Evolutionary conservation across 2,797 vertebrate species (phyloP).

Genomic region (Coregonus sp.): DNA sequence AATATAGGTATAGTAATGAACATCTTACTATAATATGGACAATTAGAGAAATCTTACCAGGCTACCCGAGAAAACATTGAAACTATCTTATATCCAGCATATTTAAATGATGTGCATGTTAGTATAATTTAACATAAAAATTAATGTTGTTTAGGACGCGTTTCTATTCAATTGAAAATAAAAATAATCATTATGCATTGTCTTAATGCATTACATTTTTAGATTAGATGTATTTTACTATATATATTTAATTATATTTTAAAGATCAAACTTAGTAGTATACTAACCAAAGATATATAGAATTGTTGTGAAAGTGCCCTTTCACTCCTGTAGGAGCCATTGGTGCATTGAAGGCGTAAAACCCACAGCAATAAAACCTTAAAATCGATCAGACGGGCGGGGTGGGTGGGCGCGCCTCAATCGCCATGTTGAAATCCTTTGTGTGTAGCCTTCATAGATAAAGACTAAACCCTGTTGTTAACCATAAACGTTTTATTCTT

Average conservation of each 20-base stretch:
- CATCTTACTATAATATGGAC: neutral
- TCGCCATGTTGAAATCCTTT: constrained; percentile 56
- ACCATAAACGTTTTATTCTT: neutral
- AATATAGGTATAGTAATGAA: neutral
- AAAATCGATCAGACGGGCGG: constrained; percentile 38
- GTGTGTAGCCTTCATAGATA: constrained; percentile 16
- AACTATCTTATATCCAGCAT: neutral
- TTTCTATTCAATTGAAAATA: neutral
- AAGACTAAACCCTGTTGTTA: constrained; percentile 7
- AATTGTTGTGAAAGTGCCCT: neutral
- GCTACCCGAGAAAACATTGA: neutral
- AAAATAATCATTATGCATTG: too few relatives aligned
- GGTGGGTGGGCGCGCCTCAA: constrained; percentile 38
- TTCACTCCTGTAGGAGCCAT: neutral
- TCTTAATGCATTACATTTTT: too few relatives aligned
- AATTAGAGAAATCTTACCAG: neutral
- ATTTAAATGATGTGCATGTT: neutral
- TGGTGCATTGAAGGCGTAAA: constrained; percentile 28
- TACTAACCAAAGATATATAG: neutral
- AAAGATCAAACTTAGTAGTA: neutral
- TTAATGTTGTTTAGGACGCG: neutral
- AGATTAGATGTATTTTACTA: too few relatives aligned
- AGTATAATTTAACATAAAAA: neutral
- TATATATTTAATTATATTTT: neutral
- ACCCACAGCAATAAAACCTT: constrained; percentile 27